phyloP scores from a whole-genome alignment of 2,797 vertebrate species.

The Manis crassicaudata region DNA sequence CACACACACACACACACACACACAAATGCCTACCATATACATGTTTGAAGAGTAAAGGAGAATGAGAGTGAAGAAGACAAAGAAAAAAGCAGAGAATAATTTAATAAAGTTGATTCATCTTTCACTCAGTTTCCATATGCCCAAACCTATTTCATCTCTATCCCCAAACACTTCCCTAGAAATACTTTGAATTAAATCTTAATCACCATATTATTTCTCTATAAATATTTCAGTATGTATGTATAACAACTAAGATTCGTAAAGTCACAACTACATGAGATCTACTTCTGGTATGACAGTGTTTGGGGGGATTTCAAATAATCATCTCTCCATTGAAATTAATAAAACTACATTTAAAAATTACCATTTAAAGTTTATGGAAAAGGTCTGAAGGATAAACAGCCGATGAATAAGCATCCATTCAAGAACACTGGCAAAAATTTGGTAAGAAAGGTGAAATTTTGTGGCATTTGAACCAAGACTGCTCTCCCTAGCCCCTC shows the following conservation, averaged over 20 bases:
- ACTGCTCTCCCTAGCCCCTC: background rate
- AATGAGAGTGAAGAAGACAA: background rate
- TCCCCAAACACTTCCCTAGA: background rate
- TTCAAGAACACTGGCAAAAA: background rate
- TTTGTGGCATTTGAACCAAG: background rate
- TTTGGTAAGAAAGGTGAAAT: background rate
- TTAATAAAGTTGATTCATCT: background rate
- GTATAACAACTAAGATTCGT: background rate
- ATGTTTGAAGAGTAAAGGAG: background rate
- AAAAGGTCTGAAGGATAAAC: background rate
- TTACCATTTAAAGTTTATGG: background rate
- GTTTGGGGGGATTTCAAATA: fast-evolving
- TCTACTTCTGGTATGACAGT: background rate
- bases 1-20: no score
- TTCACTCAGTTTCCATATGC: background rate
- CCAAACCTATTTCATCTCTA: background rate
- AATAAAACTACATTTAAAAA: background rate
- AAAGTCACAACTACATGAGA: background rate
- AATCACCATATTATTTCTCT: background rate
- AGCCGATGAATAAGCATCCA: background rate
- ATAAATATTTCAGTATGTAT: background rate
- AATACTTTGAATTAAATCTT: background rate
- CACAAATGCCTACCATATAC: no score
- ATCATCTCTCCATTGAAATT: background rate
- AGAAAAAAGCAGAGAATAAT: background rate